Evolutionary conservation across 2,113 vertebrate species (phyloP).

Genomic region (Tapirus terrestris): DNA sequence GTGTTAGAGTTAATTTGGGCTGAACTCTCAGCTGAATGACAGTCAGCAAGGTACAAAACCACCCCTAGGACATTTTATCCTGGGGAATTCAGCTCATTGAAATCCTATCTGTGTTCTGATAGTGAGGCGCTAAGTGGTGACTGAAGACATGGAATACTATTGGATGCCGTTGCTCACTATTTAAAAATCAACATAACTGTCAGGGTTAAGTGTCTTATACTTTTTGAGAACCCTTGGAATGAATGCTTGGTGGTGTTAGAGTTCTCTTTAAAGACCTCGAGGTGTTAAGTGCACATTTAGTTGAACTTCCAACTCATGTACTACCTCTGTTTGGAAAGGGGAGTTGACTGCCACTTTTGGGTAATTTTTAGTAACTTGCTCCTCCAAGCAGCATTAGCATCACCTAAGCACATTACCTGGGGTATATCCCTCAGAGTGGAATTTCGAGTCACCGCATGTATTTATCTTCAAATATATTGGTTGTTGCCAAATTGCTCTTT

Average conservation of each 20-base stretch:
- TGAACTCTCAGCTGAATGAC: not conserved
- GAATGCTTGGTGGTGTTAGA: conserved; percentile 10
- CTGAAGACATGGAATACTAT: not conserved
- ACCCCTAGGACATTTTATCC: not conserved
- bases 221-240: not conserved
- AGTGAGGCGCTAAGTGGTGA: conserved; percentile 23
- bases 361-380: conserved; percentile 56
- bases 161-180: not conserved
- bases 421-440: not conserved
- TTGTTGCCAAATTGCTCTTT: not conserved
- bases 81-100: conserved; percentile 38
- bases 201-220: conserved; percentile 3
- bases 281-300: conserved; percentile 24
- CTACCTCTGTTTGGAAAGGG: not conserved
- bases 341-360: not conserved
- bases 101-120: conserved; percentile 49
- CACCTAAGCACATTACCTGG: not conserved
- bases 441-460: not conserved
- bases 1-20: conserved; percentile 42
- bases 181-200: conserved; percentile 43
- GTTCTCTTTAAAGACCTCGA: conserved; percentile 49
- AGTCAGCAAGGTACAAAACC: not conserved
- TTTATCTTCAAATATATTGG: not conserved
- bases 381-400: not conserved
- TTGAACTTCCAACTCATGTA: not conserved